Evolutionary conservation across 2,888 invertebrate genomes (phyloP), one percentile per base, ranked within the genome.

Genomic region (Mesoligia furuncula): DNA sequence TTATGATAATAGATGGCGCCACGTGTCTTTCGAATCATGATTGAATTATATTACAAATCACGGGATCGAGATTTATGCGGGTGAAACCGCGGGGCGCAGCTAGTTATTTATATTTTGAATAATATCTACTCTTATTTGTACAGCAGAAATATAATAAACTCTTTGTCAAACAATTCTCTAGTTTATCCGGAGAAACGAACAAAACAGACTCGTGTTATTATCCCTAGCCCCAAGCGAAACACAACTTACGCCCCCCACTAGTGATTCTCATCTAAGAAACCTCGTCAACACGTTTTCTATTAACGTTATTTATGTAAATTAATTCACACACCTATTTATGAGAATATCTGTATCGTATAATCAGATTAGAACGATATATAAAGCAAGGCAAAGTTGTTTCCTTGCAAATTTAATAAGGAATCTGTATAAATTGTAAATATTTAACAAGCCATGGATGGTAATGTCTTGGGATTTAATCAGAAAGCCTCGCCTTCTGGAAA

Each of bases 391-490:
- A 84, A 85, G 84, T 89, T 81, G 72, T 88, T 81, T 77, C 77
- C 75, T 71, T 87, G 85, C 87, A 77, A 85, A 79, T 80, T 89
- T 90, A 90, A 91, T 90, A 90, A 80, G 75, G 85, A 89, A 88
- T 89, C 80, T 89, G 89, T 86, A 82, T 84, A 87, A 81, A 89
- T 88, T 90, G 88, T 89, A 91, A 91, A 92, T 91, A 91, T 92
- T 91, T 90, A 91, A 92, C 90, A 89, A 90, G 87, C 86, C 82
- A 84, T 77, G 79, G 84, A 85, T 82, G 85, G 85, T 87, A 84
- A 88, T 88, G 88, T 87, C 89, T 87, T 82, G 87, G 88, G 88
- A 90, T 91, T 90, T 90, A 92, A 92, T 91, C 90, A 91, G 87
- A 83, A 85, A 76, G 75, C 70, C 79, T 83, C 79, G 74, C 76